Percentiles rank a stretch among this genome's conserved stretches.
phyloP scores from a whole-genome alignment of 37 sponge, comb jelly and placozoan genomes.

The Hexactinellida sp. region DNA sequence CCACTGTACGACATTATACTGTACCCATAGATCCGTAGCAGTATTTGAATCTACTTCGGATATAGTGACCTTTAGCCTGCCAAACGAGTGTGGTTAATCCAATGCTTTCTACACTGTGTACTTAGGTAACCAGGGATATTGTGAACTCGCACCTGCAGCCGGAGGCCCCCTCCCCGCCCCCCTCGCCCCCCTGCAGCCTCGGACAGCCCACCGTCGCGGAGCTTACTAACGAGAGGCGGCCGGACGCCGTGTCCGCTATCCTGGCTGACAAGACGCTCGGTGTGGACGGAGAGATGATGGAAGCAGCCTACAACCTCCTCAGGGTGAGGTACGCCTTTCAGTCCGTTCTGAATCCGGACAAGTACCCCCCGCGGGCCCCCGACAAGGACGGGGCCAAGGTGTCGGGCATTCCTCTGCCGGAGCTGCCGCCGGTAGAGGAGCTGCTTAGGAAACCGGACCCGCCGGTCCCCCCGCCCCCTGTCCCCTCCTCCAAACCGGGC shows the following conservation, averaged over 20 bases:
- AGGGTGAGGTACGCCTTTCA: neutral
- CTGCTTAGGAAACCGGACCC: neutral
- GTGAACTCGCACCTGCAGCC: neutral
- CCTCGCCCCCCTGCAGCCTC: neutral
- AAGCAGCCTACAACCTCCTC: neutral
- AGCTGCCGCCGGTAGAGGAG: neutral
- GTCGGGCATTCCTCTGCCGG: neutral
- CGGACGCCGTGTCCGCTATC: neutral
- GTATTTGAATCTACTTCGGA: too few species aligned
- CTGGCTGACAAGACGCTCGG: neutral
- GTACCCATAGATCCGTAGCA: too few species aligned
- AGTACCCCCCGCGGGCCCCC: neutral
- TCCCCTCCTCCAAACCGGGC: neutral
- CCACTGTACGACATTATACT: too few species aligned
- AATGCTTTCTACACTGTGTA: too few species aligned
- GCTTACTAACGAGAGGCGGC: neutral
- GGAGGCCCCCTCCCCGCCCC: neutral
- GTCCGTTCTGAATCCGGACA: neutral
- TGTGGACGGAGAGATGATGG: neutral
- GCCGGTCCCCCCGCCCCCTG: neutral
- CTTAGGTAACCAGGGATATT: neutral
- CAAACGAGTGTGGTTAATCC: too few species aligned
- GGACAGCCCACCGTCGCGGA: neutral
- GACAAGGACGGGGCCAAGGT: neutral
- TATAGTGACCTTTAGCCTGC: too few species aligned